Percentiles rank a stretch among this genome's conserved stretches.
phyloP scores from a whole-genome alignment of 1,140 invertebrate species.

The Phenacoccus solenopsis region DNA sequence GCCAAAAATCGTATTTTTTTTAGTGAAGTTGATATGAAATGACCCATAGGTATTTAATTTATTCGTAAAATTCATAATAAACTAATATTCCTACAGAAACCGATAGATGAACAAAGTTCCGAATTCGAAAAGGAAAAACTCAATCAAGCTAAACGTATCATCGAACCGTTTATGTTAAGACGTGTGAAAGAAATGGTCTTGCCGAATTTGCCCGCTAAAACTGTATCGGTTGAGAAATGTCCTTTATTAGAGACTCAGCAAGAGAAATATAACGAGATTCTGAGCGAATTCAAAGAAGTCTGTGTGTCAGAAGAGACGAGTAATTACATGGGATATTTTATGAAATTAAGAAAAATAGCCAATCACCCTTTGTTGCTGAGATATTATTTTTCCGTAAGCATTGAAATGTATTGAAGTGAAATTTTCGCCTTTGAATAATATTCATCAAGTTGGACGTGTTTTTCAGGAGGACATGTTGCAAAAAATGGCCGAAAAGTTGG shows the following conservation, averaged over 20 bases:
- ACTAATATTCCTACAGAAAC: constrained; percentile 27
- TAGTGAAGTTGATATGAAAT: background rate
- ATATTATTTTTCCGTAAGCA: constrained; percentile 49
- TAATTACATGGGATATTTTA: constrained; percentile 55
- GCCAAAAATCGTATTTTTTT: too few relatives aligned
- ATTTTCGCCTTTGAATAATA: too few relatives aligned
- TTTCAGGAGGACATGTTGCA: constrained; percentile 29
- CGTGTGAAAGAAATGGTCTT: constrained; percentile 78
- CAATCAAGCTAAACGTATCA: constrained; percentile 83
- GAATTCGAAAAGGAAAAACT: constrained; percentile 78
- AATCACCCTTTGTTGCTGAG: constrained; percentile 78
- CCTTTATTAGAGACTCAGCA: constrained; percentile 56
- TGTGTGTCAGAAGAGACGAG: constrained; percentile 30
- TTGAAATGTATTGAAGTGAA: too few relatives aligned
- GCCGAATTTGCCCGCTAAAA: constrained; percentile 65
- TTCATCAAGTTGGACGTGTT: constrained; percentile 10
- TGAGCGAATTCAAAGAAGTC: constrained; percentile 55
- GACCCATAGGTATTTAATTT: background rate
- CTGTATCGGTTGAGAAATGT: constrained; percentile 48
- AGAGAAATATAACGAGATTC: constrained; percentile 56
- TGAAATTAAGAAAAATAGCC: constrained; percentile 74
- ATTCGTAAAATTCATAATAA: constrained; percentile 8
- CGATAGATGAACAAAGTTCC: constrained; percentile 39
- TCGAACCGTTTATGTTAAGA: constrained; percentile 90
- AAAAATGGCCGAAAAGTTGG: constrained; percentile 58